A percentile compares a stretch with the other conserved stretches of the same genome.
phyloP scores from a whole-genome alignment of 1,140 invertebrate genomes.

The Aphelenchoides fujianensis region DNA sequence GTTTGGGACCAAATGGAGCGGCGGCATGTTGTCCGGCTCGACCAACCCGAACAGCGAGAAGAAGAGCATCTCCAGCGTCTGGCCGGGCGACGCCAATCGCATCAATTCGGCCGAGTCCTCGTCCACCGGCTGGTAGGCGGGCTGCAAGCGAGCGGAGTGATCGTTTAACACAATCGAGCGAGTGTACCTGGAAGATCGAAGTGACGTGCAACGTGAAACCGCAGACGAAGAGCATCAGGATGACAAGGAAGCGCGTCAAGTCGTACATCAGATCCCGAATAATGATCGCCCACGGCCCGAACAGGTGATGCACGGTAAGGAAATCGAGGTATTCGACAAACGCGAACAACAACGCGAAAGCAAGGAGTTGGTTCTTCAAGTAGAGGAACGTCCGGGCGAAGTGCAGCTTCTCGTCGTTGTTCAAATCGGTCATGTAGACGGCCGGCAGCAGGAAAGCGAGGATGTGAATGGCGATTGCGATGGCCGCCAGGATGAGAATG shows the following conservation, averaged over 20 bases:
- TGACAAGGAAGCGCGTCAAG: conserved; percentile 88
- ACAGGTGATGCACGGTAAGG: conserved; percentile 90
- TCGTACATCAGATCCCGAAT: conserved; percentile 70
- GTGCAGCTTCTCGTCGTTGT: conserved; percentile 58
- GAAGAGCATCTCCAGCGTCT: conserved; percentile 92
- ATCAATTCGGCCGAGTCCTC: conserved; percentile 59
- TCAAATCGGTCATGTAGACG: conserved; percentile 66
- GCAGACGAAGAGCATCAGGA: conserved; percentile 92
- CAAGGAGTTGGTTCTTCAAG: conserved; percentile 85
- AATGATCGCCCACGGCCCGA: conserved; percentile 87
- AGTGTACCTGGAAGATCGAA: conserved; percentile 87
- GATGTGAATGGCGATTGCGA: conserved; percentile 84
- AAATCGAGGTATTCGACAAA: conserved; percentile 92
- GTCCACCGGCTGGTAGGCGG: conserved; percentile 52
- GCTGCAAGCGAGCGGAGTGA: conserved; percentile 41
- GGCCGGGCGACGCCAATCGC: conserved; percentile 69
- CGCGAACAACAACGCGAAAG: conserved; percentile 84
- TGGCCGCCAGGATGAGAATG: conserved; percentile 84
- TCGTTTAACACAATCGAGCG: conserved; percentile 48
- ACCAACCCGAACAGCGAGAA: conserved; percentile 95
- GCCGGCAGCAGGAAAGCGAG: conserved; percentile 69
- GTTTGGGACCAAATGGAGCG: conserved; percentile 65
- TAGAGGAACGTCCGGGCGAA: conserved; percentile 61
- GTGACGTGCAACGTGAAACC: conserved; percentile 97
- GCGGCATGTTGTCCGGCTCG: conserved; percentile 72